Conservation (phyloP, 2,113 vertebrate genomes). For the Seriola quinqueradiata region DNA sequence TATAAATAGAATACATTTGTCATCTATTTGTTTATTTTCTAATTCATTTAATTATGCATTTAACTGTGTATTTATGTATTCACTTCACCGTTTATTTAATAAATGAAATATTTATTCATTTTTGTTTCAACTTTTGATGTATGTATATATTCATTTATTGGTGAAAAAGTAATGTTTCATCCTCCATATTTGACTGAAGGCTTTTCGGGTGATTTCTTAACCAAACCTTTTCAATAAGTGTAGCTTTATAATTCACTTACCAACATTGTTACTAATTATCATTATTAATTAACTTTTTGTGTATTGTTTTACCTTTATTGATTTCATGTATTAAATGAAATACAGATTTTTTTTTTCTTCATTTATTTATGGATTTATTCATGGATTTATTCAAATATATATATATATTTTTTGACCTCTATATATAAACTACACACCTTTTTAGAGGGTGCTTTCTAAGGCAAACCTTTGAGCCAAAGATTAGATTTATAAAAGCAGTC, state of each 20-base stretch:
- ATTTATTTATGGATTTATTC: neutral
- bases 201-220: neutral
- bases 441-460: conserved; percentile 3
- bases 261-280: too few relatives aligned
- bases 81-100: too few relatives aligned
- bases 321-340: neutral
- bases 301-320: too few relatives aligned
- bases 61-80: too few relatives aligned
- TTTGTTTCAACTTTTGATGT: too few relatives aligned
- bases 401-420: neutral
- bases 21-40: too few relatives aligned
- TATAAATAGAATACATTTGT: too few relatives aligned
- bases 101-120: neutral
- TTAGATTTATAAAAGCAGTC: neutral
- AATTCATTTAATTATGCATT: too few relatives aligned
- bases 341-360: neutral
- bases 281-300: too few relatives aligned
- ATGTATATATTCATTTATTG: neutral
- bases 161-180: neutral
- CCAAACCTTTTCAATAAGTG: neutral
- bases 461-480: conserved; percentile 11
- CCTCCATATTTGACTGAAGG: too few relatives aligned
- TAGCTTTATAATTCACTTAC: too few relatives aligned
- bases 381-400: neutral
- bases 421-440: neutral